A percentile compares a stretch with the other conserved stretches of the same genome.
Conservation (phyloP, 2,888 invertebrate genomes). For the Eudemis profundana region DNA sequence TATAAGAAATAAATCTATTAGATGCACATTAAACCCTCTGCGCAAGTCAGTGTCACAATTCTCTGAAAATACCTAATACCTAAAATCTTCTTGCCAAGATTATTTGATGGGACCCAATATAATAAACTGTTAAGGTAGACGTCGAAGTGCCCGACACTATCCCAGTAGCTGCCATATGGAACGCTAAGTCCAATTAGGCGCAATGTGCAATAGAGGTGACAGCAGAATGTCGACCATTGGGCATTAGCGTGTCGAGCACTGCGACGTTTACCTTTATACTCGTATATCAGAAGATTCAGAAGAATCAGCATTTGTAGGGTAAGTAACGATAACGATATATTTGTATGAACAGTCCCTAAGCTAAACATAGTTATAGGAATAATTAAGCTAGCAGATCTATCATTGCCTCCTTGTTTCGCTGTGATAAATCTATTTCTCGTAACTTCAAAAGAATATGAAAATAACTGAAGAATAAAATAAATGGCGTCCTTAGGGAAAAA, state of each 20-base stretch:
- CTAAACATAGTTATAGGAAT: conserved; percentile 1
- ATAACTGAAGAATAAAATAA: conserved; percentile 21
- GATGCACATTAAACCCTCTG: too few relatives aligned
- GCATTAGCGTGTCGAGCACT: too few relatives aligned
- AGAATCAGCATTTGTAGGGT: background rate
- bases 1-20: too few relatives aligned
- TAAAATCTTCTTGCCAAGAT: background rate
- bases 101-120: background rate
- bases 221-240: too few relatives aligned
- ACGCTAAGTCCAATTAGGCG: background rate
- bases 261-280: too few relatives aligned
- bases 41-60: too few relatives aligned
- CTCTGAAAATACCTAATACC: too few relatives aligned
- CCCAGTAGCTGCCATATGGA: too few relatives aligned
- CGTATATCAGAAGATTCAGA: too few relatives aligned
- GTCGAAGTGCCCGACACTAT: too few relatives aligned
- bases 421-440: conserved; percentile 36
- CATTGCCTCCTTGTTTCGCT: conserved; percentile 21
- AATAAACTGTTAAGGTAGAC: background rate
- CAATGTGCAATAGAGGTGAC: too few relatives aligned
- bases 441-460: conserved; percentile 39
- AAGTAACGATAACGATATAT: background rate
- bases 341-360: background rate
- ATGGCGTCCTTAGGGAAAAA: background rate
- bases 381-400: conserved; percentile 33